Evolutionary conservation across 2,888 invertebrate species (phyloP), one percentile per base, ranked within the genome.

Genomic region (Tigriopus californicus): DNA sequence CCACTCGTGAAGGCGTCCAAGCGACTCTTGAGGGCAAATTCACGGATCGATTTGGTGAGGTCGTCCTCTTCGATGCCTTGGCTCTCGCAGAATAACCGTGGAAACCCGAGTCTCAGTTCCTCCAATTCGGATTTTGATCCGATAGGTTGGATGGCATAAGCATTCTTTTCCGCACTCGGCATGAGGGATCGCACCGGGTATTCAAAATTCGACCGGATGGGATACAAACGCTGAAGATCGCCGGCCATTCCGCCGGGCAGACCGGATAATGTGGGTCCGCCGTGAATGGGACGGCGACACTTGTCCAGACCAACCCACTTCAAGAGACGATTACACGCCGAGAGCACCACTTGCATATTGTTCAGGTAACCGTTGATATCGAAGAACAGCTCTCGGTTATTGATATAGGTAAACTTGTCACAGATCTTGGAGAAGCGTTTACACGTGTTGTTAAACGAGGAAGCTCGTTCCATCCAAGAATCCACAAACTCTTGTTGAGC

Each of bases 161-260:
- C 33, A 33, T 33, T 33, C 33, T 33, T 33, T 33, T 33, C 33
- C 4, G 33, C 33, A 33, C 33, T 5, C 3, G 33, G 33, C 33
- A 33, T 33, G 4, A 33, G 8, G 33, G 33, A 33, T 13, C 25
- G 44, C 3, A 58, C 4, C 1, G 58, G 58, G 20, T 25, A 49
- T 33, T 15, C 20, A 15, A 12, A 13, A 13, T 22, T 24, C 15
- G 24, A 25, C 24, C 49, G 59, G 10, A 59, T 49, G 1, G 59
- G 59, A 33, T 59, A 59, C 6, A 59, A 24, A 12, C 59, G 15
- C 15, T 25, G 25, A 5, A 59, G 41, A 13, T 59, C 59, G 5
- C 59, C 59, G 41, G 59, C 59, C 13, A 59, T 40, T 12, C 59
- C 59, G 20, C 59, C 59, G 20, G 44, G 41, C 10, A 59, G 41